Evolutionary conservation across 2,888 invertebrate genomes (phyloP).

Genomic region (Argyresthia albistria): DNA sequence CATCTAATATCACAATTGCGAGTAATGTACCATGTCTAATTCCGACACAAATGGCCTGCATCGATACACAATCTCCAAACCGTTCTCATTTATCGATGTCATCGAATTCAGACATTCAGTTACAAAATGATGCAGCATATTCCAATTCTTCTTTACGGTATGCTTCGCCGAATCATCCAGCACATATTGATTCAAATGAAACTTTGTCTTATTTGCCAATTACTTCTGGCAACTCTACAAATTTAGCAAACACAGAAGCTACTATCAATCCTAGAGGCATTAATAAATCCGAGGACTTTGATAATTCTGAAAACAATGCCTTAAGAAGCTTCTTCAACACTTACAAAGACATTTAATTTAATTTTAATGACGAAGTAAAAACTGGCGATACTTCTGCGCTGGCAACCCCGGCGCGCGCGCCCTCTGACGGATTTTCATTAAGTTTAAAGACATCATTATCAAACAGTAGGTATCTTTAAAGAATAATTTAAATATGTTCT

Average conservation of each 20-base stretch:
- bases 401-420: too few species aligned
- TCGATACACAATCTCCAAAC: constrained; percentile 3
- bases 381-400: too few species aligned
- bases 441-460: too few species aligned
- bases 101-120: constrained; percentile 3
- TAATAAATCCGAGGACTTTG: constrained; percentile 1
- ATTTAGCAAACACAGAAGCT: constrained; percentile 3
- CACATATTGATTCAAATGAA: background rate
- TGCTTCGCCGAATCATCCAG: constrained; percentile 2
- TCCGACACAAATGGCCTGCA: constrained; percentile 3
- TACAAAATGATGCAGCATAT: background rate
- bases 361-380: background rate
- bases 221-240: constrained; percentile 2
- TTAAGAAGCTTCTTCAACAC: constrained; percentile 3
- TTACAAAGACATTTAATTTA: constrained; percentile 1
- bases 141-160: constrained; percentile 1
- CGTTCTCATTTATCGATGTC: constrained; percentile 3
- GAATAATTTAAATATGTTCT: too few species aligned
- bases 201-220: constrained; percentile 4
- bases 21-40: background rate
- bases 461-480: too few species aligned
- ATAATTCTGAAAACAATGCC: constrained; percentile 4
- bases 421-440: too few species aligned
- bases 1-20: background rate
- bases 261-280: constrained; percentile 3